Evolutionary conservation across 2,113 vertebrate species (phyloP).

Genomic region (Chiloscyllium plagiosum): DNA sequence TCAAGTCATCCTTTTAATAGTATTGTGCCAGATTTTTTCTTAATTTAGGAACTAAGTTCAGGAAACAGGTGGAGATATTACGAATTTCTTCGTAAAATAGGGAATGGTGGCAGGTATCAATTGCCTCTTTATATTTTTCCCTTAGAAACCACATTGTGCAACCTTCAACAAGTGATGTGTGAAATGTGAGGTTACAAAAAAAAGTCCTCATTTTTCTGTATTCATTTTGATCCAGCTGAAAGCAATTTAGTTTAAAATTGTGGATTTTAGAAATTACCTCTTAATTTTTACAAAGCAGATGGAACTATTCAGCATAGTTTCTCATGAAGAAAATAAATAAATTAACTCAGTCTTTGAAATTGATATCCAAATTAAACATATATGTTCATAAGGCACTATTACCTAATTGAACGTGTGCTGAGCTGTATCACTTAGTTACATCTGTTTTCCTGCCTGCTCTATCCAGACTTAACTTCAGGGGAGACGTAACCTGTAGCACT

Average conservation of each 20-base stretch:
- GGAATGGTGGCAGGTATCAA: slow-evolving; percentile 24
- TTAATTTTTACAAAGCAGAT: slow-evolving; percentile 50
- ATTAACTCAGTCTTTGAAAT: slow-evolving; percentile 56
- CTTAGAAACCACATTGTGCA: slow-evolving; percentile 14
- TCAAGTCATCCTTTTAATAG: slow-evolving; percentile 31
- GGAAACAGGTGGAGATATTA: slow-evolving; percentile 32
- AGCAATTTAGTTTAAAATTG: slow-evolving; percentile 46
- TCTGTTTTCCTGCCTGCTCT: not conserved
- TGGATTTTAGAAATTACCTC: slow-evolving; percentile 33
- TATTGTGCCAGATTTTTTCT: not conserved
- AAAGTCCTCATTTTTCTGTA: slow-evolving; percentile 47
- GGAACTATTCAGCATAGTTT: slow-evolving; percentile 44
- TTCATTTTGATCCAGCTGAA: slow-evolving; percentile 52
- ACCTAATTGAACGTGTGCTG: slow-evolving; percentile 37
- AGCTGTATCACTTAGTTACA: slow-evolving; percentile 6
- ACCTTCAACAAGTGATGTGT: slow-evolving; percentile 13
- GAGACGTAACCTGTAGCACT: slow-evolving; percentile 10
- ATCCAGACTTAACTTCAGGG: slow-evolving; percentile 2
- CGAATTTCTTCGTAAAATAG: not conserved
- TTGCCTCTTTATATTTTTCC: slow-evolving; percentile 33
- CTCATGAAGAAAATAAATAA: slow-evolving; percentile 57
- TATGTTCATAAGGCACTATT: slow-evolving; percentile 43
- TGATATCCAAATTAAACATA: slow-evolving; percentile 52
- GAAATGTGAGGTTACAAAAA: slow-evolving; percentile 36
- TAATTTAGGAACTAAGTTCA: not conserved